Conservation (phyloP, 2,797 vertebrate genomes). For the Siniperca obscura region DNA sequence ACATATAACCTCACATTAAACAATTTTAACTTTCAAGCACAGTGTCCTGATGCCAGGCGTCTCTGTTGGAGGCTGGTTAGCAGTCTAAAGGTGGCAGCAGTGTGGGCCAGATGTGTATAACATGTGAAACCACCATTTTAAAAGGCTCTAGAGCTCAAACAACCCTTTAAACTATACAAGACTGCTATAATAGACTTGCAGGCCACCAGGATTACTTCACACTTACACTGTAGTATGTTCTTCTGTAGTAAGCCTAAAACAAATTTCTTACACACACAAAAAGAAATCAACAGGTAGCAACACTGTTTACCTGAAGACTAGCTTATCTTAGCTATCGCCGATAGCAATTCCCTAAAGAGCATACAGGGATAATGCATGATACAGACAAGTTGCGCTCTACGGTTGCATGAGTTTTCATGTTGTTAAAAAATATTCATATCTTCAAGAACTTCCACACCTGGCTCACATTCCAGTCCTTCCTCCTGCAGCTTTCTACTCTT, state of each 20-base stretch:
- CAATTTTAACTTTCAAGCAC: constrained; percentile 8
- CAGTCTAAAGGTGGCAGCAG: constrained; percentile 47
- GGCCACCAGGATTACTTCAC: constrained; percentile 26
- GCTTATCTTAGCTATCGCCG: neutral
- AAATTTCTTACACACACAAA: neutral
- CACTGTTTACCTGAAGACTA: neutral
- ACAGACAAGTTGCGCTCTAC: neutral
- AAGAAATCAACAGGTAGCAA: neutral
- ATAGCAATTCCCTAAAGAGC: neutral
- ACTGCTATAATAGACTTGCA: constrained; percentile 35
- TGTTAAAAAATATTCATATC: neutral
- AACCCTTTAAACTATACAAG: constrained; percentile 42
- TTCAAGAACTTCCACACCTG: neutral
- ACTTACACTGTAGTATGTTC: constrained; percentile 6
- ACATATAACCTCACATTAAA: constrained; percentile 27
- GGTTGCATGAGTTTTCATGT: too few species aligned
- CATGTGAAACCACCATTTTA: constrained; percentile 58
- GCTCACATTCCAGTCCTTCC: neutral
- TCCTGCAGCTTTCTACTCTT: neutral
- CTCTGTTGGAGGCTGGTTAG: constrained; percentile 34
- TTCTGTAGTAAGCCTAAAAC: constrained; percentile 2
- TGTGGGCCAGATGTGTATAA: constrained; percentile 53
- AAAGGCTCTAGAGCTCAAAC: constrained; percentile 41
- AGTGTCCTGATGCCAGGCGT: constrained; percentile 28
- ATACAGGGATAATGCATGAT: neutral